phyloP scores from a whole-genome alignment of 2,113 vertebrate genomes.

The Brienomyrus longianalis region DNA sequence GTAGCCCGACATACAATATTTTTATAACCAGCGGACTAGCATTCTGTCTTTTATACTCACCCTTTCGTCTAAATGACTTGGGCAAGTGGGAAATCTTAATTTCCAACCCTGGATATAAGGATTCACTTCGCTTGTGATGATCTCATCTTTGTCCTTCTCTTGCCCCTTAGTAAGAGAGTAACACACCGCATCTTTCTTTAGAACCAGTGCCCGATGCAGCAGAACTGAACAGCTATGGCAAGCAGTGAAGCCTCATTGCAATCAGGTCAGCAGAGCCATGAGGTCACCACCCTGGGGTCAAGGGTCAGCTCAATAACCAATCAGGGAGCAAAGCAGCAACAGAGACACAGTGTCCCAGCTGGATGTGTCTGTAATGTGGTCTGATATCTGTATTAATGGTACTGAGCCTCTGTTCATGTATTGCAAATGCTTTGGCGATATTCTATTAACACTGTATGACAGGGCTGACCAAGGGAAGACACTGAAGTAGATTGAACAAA shows the following conservation, averaged over 20 bases:
- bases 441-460: not conserved
- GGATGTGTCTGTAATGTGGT: not conserved
- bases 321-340: not conserved
- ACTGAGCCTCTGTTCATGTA: not conserved
- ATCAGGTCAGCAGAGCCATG: not conserved
- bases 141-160: not conserved
- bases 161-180: not conserved
- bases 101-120: not conserved
- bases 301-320: not conserved
- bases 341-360: not conserved
- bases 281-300: not conserved
- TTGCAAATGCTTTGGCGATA: not conserved
- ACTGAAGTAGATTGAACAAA: not conserved
- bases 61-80: not conserved
- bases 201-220: not conserved
- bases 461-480: not conserved
- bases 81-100: not conserved
- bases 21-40: not conserved
- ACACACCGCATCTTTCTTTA: not conserved
- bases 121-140: not conserved
- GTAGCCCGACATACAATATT: not conserved
- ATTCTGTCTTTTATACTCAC: not conserved
- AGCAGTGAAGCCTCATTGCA: not conserved
- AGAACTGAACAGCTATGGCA: not conserved
- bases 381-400: not conserved